A percentile compares a stretch with the other conserved stretches of the same genome.
Evolutionary conservation across 2,797 vertebrate species (phyloP).

Genomic region (Yasuhikotakia modesta): DNA sequence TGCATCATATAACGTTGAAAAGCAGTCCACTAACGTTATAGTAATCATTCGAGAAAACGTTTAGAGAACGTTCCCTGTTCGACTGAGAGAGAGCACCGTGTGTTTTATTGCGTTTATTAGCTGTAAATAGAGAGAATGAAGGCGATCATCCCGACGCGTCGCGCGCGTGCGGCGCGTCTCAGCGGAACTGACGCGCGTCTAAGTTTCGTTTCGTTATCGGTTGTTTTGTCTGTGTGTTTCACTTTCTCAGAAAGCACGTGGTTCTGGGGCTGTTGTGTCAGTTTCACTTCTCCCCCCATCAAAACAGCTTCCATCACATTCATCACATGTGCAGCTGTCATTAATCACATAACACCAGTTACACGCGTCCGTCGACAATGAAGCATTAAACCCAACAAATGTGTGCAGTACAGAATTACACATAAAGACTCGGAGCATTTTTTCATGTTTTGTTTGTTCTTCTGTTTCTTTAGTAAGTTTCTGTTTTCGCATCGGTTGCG

Average conservation of each 20-base stretch:
- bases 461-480: conserved; percentile 31
- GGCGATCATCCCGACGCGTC: no score
- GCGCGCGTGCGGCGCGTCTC: no score
- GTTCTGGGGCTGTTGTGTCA: conserved; percentile 42
- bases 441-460: neutral
- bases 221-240: conserved; percentile 31
- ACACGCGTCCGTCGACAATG: no score
- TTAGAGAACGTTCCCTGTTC: no score
- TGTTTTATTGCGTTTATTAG: no score
- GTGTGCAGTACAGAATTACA: neutral
- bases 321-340: no score
- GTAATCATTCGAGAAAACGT: no score
- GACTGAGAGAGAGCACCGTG: no score
- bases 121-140: neutral
- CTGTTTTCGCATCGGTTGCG: conserved; percentile 48
- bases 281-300: neutral
- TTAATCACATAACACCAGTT: no score
- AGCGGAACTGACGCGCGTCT: conserved; percentile 24
- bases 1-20: no score
- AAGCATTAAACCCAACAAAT: neutral
- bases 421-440: neutral
- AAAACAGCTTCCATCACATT: no score
- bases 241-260: conserved; percentile 63
- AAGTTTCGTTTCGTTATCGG: conserved; percentile 54
- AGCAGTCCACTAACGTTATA: no score